These are phyloP conservation scores for Zele albiditarsus DNA, from an alignment of 2,888 invertebrate species.

Conservation along the genomic window DNA sequence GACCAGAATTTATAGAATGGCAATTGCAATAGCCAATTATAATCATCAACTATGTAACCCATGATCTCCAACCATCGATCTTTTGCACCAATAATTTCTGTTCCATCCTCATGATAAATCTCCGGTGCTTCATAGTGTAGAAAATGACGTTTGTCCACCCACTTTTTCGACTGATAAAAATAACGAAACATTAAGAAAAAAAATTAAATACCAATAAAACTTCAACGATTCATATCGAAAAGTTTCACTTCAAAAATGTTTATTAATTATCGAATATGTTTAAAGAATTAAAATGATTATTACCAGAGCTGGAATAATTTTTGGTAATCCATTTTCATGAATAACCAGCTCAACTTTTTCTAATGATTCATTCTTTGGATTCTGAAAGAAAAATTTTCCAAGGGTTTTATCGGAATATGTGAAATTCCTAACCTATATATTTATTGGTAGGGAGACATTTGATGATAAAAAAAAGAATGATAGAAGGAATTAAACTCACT, in stretches of 20 bases:
- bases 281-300: slow-evolving; percentile 53
- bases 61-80: slow-evolving; percentile 81
- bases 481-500: slow-evolving; percentile 16
- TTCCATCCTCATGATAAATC: slow-evolving; percentile 70
- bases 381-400: slow-evolving; percentile 53
- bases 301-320: slow-evolving; percentile 80
- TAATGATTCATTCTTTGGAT: slow-evolving; percentile 64
- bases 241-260: too few relatives aligned
- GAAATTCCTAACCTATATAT: neutral
- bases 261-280: neutral
- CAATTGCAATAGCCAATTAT: slow-evolving; percentile 80
- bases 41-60: slow-evolving; percentile 78
- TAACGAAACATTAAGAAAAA: neutral
- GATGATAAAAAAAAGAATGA: neutral
- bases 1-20: slow-evolving; percentile 86
- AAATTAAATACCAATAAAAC: slow-evolving; percentile 19
- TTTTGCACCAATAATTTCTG: slow-evolving; percentile 76
- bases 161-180: slow-evolving; percentile 75
- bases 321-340: slow-evolving; percentile 75
- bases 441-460: neutral
- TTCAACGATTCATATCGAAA: slow-evolving; percentile 10
- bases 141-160: slow-evolving; percentile 76
- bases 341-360: slow-evolving; percentile 72
- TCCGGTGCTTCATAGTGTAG: slow-evolving; percentile 77
- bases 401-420: neutral